Conservation (phyloP, 2,797 vertebrate genomes). For the Alouatta caraya region DNA sequence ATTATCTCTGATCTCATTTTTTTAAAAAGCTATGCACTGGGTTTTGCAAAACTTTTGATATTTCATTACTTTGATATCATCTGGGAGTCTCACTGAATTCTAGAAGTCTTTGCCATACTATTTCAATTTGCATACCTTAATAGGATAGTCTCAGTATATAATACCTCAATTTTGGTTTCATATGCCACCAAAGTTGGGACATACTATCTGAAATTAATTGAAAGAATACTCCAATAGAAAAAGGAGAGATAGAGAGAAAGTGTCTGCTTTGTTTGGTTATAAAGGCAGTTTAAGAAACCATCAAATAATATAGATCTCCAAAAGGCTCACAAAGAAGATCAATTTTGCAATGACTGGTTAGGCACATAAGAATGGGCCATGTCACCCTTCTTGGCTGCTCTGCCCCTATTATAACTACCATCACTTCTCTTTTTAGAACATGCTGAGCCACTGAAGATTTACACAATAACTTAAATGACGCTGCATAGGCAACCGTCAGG, state of each 20-base stretch:
- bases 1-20: neutral
- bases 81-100: neutral
- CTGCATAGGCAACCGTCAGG: neutral
- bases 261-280: neutral
- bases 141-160: neutral
- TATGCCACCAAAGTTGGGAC: neutral
- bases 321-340: neutral
- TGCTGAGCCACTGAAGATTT: neutral
- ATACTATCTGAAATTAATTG: slow-evolving; percentile 23
- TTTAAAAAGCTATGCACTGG: neutral
- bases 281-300: neutral
- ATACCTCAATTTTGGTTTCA: slow-evolving; percentile 16
- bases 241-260: neutral
- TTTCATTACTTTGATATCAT: neutral
- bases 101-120: neutral
- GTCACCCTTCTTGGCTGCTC: neutral
- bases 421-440: neutral
- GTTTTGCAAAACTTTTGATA: neutral
- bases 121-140: neutral
- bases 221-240: neutral
- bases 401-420: neutral
- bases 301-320: neutral
- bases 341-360: neutral
- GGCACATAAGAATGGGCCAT: neutral
- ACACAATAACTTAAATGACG: neutral